These are phyloP conservation scores for Cerastoderma edule DNA, from an alignment of 2,888 invertebrate genomes.

Conservation along the genomic window DNA sequence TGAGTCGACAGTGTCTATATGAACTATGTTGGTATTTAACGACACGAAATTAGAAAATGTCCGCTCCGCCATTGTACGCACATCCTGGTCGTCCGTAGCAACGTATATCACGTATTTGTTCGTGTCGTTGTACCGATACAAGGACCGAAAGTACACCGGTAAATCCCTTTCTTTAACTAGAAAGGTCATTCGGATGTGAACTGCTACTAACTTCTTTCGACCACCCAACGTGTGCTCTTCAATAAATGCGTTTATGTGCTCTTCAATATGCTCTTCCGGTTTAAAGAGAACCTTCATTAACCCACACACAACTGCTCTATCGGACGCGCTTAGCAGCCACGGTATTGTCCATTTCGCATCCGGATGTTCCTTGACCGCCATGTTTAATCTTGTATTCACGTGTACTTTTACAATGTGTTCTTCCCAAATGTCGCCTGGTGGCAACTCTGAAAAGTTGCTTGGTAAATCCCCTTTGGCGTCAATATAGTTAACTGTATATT, in stretches of 20 bases:
- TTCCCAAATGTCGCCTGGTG: not conserved
- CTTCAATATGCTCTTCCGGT: not conserved
- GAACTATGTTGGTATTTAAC: constrained; percentile 28
- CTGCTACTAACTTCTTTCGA: constrained; percentile 19
- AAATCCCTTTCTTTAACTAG: not conserved
- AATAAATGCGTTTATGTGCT: constrained; percentile 13
- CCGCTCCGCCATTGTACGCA: not conserved
- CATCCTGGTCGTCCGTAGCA: constrained; percentile 27
- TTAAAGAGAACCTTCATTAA: constrained; percentile 29
- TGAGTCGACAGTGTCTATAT: constrained; percentile 27
- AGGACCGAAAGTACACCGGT: constrained; percentile 15
- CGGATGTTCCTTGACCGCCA: constrained; percentile 11
- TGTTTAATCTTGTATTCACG: not conserved
- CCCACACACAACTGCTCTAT: constrained; percentile 1
- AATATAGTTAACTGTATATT: not conserved
- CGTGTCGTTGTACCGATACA: not conserved
- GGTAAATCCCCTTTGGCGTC: not conserved
- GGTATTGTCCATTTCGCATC: constrained; percentile 5
- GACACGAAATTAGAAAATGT: constrained; percentile 17
- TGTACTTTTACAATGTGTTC: not conserved
- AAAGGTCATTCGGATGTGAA: constrained; percentile 34
- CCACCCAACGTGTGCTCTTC: not conserved
- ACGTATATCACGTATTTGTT: constrained; percentile 1
- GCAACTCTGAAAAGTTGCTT: not conserved
- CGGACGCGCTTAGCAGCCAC: constrained; percentile 15